phyloP scores from a whole-genome alignment of 1,140 invertebrate species.

The Saxidomus purpurata region DNA sequence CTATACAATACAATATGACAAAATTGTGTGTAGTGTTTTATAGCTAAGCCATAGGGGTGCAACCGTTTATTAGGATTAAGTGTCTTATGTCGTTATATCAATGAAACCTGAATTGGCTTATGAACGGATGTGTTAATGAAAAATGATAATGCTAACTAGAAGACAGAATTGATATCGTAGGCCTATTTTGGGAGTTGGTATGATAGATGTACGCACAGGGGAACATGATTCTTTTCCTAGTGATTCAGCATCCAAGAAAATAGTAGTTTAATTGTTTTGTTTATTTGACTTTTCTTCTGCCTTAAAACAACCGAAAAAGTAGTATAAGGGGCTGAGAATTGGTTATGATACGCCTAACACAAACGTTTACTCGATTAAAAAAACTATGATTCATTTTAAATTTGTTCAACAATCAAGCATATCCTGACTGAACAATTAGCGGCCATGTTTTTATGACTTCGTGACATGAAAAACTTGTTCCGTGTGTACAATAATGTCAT shows the following conservation, averaged over 20 bases:
- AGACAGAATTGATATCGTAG: slow-evolving; percentile 4
- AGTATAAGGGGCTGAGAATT: no score
- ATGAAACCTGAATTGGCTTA: slow-evolving; percentile 23
- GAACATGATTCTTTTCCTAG: no score
- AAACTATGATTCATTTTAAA: slow-evolving; percentile 22
- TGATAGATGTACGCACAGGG: background rate
- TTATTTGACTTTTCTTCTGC: no score
- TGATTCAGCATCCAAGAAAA: slow-evolving; percentile 1
- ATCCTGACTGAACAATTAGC: slow-evolving; percentile 43
- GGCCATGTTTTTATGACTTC: slow-evolving; percentile 43
- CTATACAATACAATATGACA: slow-evolving; percentile 36
- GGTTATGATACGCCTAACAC: no score
- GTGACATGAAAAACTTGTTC: slow-evolving; percentile 32
- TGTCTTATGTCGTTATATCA: slow-evolving; percentile 18
- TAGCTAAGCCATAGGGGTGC: background rate
- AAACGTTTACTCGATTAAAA: slow-evolving; percentile 40
- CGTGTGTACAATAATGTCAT: background rate
- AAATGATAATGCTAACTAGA: slow-evolving; percentile 13
- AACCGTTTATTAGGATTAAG: slow-evolving; percentile 19
- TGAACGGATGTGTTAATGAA: background rate
- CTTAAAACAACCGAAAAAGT: no score
- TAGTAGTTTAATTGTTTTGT: no score
- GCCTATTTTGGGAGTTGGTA: no score
- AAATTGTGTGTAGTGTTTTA: slow-evolving; percentile 33
- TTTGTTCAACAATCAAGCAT: slow-evolving; percentile 34